Evolutionary conservation across 2,888 invertebrate species (phyloP), one percentile per base, ranked within the genome.

Genomic region (Oxyteleia sp.): DNA sequence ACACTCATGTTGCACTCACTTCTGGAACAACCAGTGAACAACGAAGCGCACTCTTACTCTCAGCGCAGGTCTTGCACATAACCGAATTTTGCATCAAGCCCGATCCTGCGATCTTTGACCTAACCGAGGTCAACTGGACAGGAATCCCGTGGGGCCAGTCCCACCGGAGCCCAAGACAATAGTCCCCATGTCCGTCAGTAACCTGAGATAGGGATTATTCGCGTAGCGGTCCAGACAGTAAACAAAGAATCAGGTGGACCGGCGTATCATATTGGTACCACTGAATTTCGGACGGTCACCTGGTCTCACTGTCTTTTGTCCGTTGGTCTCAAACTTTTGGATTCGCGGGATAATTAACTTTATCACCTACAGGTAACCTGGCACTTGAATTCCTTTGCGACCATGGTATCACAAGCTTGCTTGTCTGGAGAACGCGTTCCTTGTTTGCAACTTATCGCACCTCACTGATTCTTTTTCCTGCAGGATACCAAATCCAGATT

Each of bases 1-100:
- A 32, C 29, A 61, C 64, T 38, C 81, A 81, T 84, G 64, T 32
- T 80, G 79, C 64, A 35, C 71, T 53, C 75, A 63, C 68, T 72
- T 53, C 18, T 8, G 29, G 66, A 35, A 53, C 23, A 55, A 26
- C 51, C 18, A 68, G 35, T 10, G 18, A 61, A 76, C 69, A 53
- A 76, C 66, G 26, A 75, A 63, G 61, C 53, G 26, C 61, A 66
- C 79, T 84, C 74, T 53, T 63, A 76, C 66, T 74, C 20, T 59
- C n/a, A n/a, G n/a, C n/a, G n/a, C 74, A 32, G 15, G 29, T n/a
- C 64, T 38, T 35, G 18, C 47, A 10, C 72, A 72, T 61, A 41
- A 26, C 51, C 41, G 26, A 59, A 45, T 49, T 59, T 55, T 16
- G 18, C 8, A 10, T 23, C 13, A 43, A 38, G 41, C 41, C 13